Conservation (phyloP, 2,888 invertebrate genomes). For the Cheiracanthium punctorium region DNA sequence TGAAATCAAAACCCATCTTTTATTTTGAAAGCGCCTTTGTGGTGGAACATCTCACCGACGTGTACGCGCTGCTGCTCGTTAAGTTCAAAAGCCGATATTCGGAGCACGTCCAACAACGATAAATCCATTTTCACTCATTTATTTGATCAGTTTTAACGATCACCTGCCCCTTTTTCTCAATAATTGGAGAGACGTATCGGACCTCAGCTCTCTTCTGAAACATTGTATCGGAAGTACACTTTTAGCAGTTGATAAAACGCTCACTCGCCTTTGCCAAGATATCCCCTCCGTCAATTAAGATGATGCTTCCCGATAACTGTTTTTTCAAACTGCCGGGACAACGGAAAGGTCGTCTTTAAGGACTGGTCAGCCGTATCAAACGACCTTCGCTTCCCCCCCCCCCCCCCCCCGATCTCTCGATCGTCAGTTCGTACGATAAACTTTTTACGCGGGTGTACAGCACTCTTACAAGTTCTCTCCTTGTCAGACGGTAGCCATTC, state of each 20-base stretch:
- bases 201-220: neutral
- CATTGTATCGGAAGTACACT: neutral
- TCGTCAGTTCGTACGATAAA: neutral
- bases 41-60: too few species aligned
- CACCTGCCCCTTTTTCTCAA: too few species aligned
- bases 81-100: too few species aligned
- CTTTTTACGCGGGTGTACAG: neutral
- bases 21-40: too few species aligned
- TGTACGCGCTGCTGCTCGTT: too few species aligned
- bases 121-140: too few species aligned
- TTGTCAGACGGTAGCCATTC: too few species aligned
- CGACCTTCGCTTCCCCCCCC: conserved; percentile 37
- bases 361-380: conserved; percentile 54
- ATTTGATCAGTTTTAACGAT: too few species aligned
- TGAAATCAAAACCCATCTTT: too few species aligned
- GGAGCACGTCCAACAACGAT: too few species aligned
- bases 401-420: neutral
- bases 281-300: neutral
- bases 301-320: neutral
- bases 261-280: neutral
- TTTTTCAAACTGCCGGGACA: neutral
- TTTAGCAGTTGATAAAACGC: neutral
- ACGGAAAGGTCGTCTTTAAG: conserved; percentile 34
- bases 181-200: too few species aligned
- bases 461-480: too few species aligned